Base-by-base conservation (phyloP, 2,113 vertebrate genomes). In the Eubucco bourcierii region DNA sequence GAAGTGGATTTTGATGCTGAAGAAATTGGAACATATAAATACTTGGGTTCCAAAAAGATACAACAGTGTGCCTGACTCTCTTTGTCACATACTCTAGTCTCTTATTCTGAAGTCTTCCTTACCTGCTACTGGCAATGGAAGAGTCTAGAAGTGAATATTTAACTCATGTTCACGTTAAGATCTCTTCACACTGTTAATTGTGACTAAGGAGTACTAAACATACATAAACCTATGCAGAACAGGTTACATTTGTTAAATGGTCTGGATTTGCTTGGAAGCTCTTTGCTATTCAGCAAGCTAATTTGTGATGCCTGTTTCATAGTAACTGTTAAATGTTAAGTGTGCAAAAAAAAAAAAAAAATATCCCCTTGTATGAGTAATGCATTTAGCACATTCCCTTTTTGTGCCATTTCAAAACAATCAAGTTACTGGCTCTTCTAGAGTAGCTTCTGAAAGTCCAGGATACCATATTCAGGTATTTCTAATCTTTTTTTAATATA, bases 341-440 rank as follows among this genome's bases (percentile, higher is more conserved):
- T 28, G 15, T 78, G 64, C 15, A 50, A 50, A 71, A 79, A 59
- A 16, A 71, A 79, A 59, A 16, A 8, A 52, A 18, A 46, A 46
- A 6, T 44, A 50, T 52, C 12, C 50, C 23, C 47, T 50, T 20
- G 11, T 50, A 23, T 50, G 24, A 91, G 47, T 50, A 90, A 89
- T 46, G 55, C 63, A 16, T 53, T 71, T 34, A 88, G 34, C 46
- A 76, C 7, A 0, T 72, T 68, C 50, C 68, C 9, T 65, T 94
- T 79, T 85, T 67, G 73, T 94, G 88, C 80, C 73, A 66, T 91
- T 91, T 91, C 50, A 50, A 83, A 94, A 58, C 47, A 88, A n/a
- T 27, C n/a, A 16, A 50, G 39, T 78, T 27, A 58, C 1, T 71
- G 31, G 24, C 83, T 71, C 37, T 73, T 92, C 37, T 90, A 47